A percentile compares a stretch with the other conserved stretches of the same genome.
These are phyloP conservation scores for Synergus umbraculus DNA, from an alignment of 2,888 invertebrate species.

Conservation along the genomic window DNA sequence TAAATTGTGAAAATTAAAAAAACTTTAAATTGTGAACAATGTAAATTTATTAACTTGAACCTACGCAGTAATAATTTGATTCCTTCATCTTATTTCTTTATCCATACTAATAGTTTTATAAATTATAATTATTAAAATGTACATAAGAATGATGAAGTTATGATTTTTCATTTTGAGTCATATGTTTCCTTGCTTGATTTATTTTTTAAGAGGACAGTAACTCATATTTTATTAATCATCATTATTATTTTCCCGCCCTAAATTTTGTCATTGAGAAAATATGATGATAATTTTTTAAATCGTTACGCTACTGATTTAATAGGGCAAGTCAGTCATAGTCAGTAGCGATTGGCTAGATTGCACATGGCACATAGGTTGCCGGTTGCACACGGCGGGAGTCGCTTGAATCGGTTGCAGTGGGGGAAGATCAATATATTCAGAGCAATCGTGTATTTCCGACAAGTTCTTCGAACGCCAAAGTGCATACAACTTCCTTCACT, in stretches of 20 bases:
- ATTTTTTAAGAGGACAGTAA: neutral
- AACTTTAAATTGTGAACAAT: neutral
- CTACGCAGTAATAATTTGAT: too few species aligned
- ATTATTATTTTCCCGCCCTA: neutral
- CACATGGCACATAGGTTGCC: too few species aligned
- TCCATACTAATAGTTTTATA: too few species aligned
- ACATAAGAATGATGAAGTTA: too few species aligned
- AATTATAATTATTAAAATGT: too few species aligned
- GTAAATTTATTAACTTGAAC: too few species aligned
- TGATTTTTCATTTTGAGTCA: too few species aligned
- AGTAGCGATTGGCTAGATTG: conserved; percentile 41
- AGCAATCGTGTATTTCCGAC: conserved; percentile 53
- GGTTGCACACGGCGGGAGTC: conserved; percentile 49
- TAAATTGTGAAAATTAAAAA: neutral
- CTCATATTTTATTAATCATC: neutral
- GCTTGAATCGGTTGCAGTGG: conserved; percentile 54
- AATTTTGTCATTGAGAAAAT: neutral
- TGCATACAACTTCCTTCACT: conserved; percentile 48
- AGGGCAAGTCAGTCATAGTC: conserved; percentile 42
- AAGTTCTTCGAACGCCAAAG: conserved; percentile 57
- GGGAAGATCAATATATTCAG: conserved; percentile 74
- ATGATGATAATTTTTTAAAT: conserved; percentile 9
- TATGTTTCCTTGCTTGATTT: neutral
- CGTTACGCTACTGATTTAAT: conserved; percentile 51
- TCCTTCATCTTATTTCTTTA: too few species aligned